Base-by-base conservation (phyloP, 1,140 invertebrate genomes). In the Hestina assimilis region DNA sequence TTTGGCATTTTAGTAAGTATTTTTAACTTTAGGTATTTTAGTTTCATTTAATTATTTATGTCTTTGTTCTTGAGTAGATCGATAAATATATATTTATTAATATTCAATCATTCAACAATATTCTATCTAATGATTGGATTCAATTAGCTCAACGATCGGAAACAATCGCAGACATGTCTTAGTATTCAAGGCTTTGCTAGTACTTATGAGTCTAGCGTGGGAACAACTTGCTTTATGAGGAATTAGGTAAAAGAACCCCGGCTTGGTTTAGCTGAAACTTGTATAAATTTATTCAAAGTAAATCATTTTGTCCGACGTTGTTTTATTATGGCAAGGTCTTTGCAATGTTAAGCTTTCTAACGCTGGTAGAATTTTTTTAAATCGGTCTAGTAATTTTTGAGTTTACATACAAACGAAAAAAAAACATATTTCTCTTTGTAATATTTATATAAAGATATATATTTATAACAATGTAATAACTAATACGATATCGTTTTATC, bases 141-240 rank as follows among this genome's bases (percentile, higher is more conserved):
- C 43, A 47, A 47, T 47, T 47, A 47, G 43, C 23, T 47, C 31
- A 15, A 35, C 43, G 28, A 19, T 19, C 29, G 28, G 43, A 20
- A 47, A 47, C 43, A 47, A 47, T 31, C 43, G 43, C 43, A 47
- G 26, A 35, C 43, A 31, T 47, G 43, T 47, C 43, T 33, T 19
- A 20, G 43, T 31, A 29, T 47, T 47, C 43, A 50, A 50, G 29
- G 46, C 20, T 6, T 11, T 50, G 7, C 4, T 1, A 9, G 21
- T 20, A 24, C 12, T 38, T 24, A 15, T 38, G 19, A 6, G 21
- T 33, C 29, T 50, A 54, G 51, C 51, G 51, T 54, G 51, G 51
- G 51, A 54, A 54, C 40, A 45, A 12, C 14, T 12, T 33, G 15
- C 15, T 33, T 14, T 43, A 54, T n/a, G 41, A 33, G 51, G 28